Base-by-base conservation (phyloP, 2,113 vertebrate species). In the Anser brachyrhynchus region DNA sequence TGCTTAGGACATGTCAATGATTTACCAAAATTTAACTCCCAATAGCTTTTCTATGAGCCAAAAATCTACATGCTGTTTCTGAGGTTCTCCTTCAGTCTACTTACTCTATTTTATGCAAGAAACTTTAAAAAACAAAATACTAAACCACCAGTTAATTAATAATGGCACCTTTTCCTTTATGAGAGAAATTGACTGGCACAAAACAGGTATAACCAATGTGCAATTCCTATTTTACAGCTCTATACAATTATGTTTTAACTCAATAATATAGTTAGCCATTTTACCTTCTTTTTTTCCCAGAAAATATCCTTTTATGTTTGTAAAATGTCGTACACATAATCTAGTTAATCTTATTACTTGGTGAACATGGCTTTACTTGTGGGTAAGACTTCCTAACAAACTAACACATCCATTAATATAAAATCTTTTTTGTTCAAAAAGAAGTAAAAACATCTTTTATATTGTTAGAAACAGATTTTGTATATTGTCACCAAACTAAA, bases 401-500 rank as follows among this genome's bases (percentile, higher is more conserved):
- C 25, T 28, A 57, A 65, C 26, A 51, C 9, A 26, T 44, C n/a
- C 65, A 46, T 11, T 39, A 82, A 72, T 44, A 41, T 5, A 78
- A 35, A 87, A 43, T 6, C 3, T 35, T 70, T 84, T 59, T 79
- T 82, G 26, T 54, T 31, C 74, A 59, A 89, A 67, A 89, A 75
- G 10, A 35, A 58, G 14, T 6, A 19, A 52, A 86, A 89, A 70
- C 23, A 5, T 19, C 29, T 17, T 69, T 22, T n/a, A 26, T 21
- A 61, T 7, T 0, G 1, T 26, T 54, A 84, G 77, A 84, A 84
- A 84, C 9, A 54, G 22, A 77, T 58, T 88, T 76, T 5, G 44
- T 43, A 74, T 62, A 89, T 39, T 62, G 69, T 37, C 84, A 94
- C 54, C 46, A 87, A 87, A 91, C 80, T 82, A 82, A 95, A 96